Conservation (phyloP, 1,140 invertebrate species). For the Aporrectodea caliginosa region DNA sequence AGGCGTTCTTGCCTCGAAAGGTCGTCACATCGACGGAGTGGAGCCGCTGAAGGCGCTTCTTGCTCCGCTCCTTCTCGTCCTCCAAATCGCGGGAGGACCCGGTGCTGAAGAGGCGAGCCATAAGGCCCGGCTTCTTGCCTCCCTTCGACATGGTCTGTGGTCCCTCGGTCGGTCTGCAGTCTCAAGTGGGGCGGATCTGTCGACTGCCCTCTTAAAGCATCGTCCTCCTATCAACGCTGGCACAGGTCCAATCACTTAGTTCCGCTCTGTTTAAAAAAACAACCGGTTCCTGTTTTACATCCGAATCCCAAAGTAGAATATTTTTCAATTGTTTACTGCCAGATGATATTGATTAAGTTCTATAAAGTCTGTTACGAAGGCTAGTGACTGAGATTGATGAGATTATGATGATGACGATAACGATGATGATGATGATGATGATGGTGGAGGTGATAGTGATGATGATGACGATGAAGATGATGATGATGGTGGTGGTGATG, state of each 20-base stretch:
- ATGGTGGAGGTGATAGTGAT: too few relatives aligned
- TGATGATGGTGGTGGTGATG: too few relatives aligned
- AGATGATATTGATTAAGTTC: too few relatives aligned
- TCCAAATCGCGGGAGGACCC: neutral
- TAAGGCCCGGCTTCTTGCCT: neutral
- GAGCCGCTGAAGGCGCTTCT: neutral
- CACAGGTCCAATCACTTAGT: neutral
- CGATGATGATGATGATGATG: too few relatives aligned
- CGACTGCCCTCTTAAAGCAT: too few relatives aligned
- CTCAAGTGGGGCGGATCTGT: too few relatives aligned
- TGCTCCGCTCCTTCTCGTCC: neutral
- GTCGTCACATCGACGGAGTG: neutral
- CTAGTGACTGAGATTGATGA: too few relatives aligned
- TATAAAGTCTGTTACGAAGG: too few relatives aligned
- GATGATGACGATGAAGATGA: too few relatives aligned
- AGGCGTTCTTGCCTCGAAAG: neutral
- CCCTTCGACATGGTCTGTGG: neutral
- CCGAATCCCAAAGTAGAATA: neutral
- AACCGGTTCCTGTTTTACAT: neutral
- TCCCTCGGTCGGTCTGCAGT: too few relatives aligned
- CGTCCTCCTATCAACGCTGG: neutral
- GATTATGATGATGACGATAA: too few relatives aligned
- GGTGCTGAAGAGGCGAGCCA: neutral
- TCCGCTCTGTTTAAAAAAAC: neutral
- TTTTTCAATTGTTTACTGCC: neutral